Evolutionary conservation across 1,140 invertebrate genomes (phyloP).

Genomic region (Pachyrhynchus sulphureomaculatus): DNA sequence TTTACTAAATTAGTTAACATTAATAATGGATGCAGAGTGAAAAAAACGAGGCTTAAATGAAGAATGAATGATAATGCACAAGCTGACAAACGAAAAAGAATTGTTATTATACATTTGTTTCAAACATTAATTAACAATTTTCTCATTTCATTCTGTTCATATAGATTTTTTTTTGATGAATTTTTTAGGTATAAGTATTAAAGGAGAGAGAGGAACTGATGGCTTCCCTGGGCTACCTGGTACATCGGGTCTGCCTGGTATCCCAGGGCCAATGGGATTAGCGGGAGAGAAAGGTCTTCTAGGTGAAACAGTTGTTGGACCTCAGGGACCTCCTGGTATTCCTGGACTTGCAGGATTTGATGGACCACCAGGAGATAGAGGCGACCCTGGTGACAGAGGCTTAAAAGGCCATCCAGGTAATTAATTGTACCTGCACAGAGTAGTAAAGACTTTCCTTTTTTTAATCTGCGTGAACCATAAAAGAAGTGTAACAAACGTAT

Average conservation of each 20-base stretch:
- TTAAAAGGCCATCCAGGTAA: constrained; percentile 59
- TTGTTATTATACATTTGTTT: too few species aligned
- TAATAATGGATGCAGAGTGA: too few species aligned
- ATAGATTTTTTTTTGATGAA: too few species aligned
- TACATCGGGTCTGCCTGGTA: constrained; percentile 59
- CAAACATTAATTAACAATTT: too few species aligned
- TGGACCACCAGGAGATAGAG: constrained; percentile 64
- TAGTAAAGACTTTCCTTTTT: too few species aligned
- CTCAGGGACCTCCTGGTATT: constrained; percentile 62
- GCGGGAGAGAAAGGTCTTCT: constrained; percentile 68
- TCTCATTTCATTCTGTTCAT: too few species aligned
- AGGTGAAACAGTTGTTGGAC: constrained; percentile 63
- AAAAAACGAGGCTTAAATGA: too few species aligned
- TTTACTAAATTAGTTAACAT: too few species aligned
- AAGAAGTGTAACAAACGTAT: too few species aligned
- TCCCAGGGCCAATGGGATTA: constrained; percentile 57
- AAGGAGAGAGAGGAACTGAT: constrained; percentile 72
- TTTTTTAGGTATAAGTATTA: constrained; percentile 57
- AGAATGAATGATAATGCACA: too few species aligned
- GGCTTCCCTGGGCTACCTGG: constrained; percentile 65
- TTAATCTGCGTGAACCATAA: too few species aligned
- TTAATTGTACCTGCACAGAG: not conserved
- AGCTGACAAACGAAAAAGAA: too few species aligned
- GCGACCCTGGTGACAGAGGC: constrained; percentile 61
- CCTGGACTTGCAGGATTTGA: constrained; percentile 59